Conservation (phyloP, 2,888 invertebrate species). For the Salticus scenicus region DNA sequence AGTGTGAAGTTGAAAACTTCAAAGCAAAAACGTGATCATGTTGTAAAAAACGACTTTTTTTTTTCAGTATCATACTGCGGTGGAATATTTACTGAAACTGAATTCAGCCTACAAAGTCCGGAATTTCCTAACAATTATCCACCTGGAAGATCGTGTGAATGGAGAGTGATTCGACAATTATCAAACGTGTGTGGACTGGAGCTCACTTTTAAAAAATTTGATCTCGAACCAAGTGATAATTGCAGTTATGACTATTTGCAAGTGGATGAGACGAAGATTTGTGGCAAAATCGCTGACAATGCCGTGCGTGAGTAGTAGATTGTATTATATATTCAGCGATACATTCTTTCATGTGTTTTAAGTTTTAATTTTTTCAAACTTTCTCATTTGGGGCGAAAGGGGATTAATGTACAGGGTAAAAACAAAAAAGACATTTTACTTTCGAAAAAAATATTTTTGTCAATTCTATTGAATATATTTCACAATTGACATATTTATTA, state of each 20-base stretch:
- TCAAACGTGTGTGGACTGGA: slow-evolving; percentile 72
- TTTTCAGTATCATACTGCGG: slow-evolving; percentile 61
- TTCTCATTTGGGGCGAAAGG: too few species aligned
- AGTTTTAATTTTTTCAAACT: too few species aligned
- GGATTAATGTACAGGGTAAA: too few species aligned
- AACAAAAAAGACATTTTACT: too few species aligned
- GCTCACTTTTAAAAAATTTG: slow-evolving; percentile 72
- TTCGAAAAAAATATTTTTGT: too few species aligned
- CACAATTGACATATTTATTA: too few species aligned
- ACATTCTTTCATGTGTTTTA: too few species aligned
- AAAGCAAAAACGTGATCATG: too few species aligned
- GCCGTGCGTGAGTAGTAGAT: slow-evolving; percentile 71
- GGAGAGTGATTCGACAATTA: slow-evolving; percentile 63
- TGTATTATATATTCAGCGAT: too few species aligned
- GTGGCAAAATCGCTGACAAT: slow-evolving; percentile 71
- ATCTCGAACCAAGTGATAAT: slow-evolving; percentile 71
- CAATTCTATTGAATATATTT: too few species aligned
- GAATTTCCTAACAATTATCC: slow-evolving; percentile 69
- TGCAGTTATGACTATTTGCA: slow-evolving; percentile 72
- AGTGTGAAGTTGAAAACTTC: too few species aligned
- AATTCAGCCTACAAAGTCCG: slow-evolving; percentile 70
- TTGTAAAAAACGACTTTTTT: background rate
- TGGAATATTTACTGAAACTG: slow-evolving; percentile 50
- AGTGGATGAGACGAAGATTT: slow-evolving; percentile 71
- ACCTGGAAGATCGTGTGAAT: slow-evolving; percentile 63